Base-by-base conservation (phyloP, 2,797 vertebrate species). In the Anolis apletophallus region DNA sequence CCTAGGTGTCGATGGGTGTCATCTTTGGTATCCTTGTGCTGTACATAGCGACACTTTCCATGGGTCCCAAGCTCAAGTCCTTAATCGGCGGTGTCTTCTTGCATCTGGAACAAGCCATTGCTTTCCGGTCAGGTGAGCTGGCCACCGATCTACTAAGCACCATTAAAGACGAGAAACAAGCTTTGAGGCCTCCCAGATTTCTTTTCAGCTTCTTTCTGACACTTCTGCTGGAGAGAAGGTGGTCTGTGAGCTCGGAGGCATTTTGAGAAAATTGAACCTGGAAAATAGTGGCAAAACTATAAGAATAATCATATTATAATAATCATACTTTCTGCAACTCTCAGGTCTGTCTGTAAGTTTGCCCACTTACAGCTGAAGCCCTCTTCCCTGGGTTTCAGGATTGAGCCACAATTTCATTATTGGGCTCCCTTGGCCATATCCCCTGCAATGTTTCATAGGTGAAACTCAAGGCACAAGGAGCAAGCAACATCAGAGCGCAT, bases 61-160 rank as follows among this genome's bases (percentile, higher is more conserved):
- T 72, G 32, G 32, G 10, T 10, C 81, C 75, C 5, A 1, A 0
- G 26, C 6, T n/a, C 2, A 1, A 26, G n/a, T 3, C 6, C 0
- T 2, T 54, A 11, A 34, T 5, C 29, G 4, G 0, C 57, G 54
- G 2, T 1, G 0, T 26, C 0, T 0, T 64, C 34, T 77, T 34
- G 21, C 40, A 14, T 6, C 0, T 84, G 5, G 81, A 84, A 32
- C 71, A 89, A 1, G 40, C 32, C 0, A 5, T 84, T 0, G 40
- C 32, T 0, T 26, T 19, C 21, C 84, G 1, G 78, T 29, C 92
- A 69, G 68, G 82, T 93, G 59, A 0, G 90, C 52, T 26, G 32
- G 78, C 81, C 36, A 54, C 26, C 3, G 19, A 34, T 6, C 1
- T n/a, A 2, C 29, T 29, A 64, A 29, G 9, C 0, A 67, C 1